Evolutionary conservation across 2,888 invertebrate species (phyloP), one percentile per base, ranked within the genome.

Genomic region (Tridacna gigas): DNA sequence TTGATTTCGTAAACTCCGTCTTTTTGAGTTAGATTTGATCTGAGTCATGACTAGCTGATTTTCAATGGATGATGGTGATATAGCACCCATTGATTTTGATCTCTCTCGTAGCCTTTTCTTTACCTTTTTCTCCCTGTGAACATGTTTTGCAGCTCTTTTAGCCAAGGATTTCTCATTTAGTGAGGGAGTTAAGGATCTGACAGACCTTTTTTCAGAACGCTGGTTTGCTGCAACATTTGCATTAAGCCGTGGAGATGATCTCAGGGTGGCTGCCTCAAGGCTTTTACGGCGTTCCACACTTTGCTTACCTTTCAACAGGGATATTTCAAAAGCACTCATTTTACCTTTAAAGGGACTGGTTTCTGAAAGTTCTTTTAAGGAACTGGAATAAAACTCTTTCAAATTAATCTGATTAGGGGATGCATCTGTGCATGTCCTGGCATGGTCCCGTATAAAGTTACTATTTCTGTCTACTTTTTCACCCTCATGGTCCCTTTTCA

Each of bases 261-360:
- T 48, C 47, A 85, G 51, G 0, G 82, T 77, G 1, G 85, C 79
- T 22, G 84, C 81, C 48, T 81, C 84, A 20, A 82, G 63, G 78
- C 83, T 84, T 45, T 80, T 80, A 22, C 83, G 67, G 0, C 83
- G 51, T 71, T 85, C 85, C 25, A 80, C 47, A 80, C 82, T 85
- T 37, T 85, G 82, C 60, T 80, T 82, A 9, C 85, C 85, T 66
- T 85, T 85, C 66, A 85, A 22, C 4, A 85, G 56, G 4, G 85
- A 85, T n/a, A 85, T 85, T 63, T 79, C 85, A 77, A 85, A 85
- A 60, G 85, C 85, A 75, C 85, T 85, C 82, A 85, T 80, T 74
- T 85, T 82, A 7, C 85, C 82, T 63, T 85, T 85, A 51, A 85
- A 77, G 15, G 85, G 82, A 82, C 85, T 85, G 15, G 80, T 77